Percentiles rank a stretch among this genome's conserved stretches.
Evolutionary conservation across 2,797 vertebrate species (phyloP).

Genomic region (Arrhamphus sclerolepis): DNA sequence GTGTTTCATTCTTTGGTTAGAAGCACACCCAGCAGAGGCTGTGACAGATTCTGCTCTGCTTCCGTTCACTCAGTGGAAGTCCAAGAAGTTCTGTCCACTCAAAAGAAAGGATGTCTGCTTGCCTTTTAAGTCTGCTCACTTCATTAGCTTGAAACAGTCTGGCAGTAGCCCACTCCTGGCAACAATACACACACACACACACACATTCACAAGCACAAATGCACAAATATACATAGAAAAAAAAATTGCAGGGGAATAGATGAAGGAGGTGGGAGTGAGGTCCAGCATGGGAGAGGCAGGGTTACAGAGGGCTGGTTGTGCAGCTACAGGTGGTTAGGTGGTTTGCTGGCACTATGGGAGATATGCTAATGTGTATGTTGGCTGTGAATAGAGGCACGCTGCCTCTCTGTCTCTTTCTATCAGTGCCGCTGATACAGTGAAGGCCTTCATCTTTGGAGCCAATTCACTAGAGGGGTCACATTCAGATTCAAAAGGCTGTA

Average conservation of each 20-base stretch:
- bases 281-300: conserved; percentile 5
- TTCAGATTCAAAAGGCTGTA: conserved; percentile 41
- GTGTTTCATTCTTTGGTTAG: conserved; percentile 15
- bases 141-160: conserved; percentile 46
- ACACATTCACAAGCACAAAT: conserved; percentile 22
- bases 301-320: conserved; percentile 31
- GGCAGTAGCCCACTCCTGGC: conserved; percentile 20
- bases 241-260: not conserved
- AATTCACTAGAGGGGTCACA: conserved; percentile 37
- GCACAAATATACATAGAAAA: conserved; percentile 20
- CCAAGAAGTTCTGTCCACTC: conserved; percentile 8
- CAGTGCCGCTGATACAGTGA: conserved; percentile 69
- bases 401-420: conserved; percentile 74
- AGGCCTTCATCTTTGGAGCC: conserved; percentile 55
- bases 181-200: not conserved
- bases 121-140: conserved; percentile 36
- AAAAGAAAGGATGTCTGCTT: conserved; percentile 34
- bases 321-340: conserved; percentile 75
- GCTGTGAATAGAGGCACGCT: conserved; percentile 71
- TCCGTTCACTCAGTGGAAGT: not conserved
- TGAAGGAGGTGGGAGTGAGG: conserved; percentile 25
- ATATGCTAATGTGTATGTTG: conserved; percentile 73
- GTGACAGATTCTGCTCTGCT: not conserved
- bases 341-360: conserved; percentile 61
- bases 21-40: conserved; percentile 18